Base-by-base conservation (phyloP, 2,888 invertebrate species). In the Calameuta pallipes region DNA sequence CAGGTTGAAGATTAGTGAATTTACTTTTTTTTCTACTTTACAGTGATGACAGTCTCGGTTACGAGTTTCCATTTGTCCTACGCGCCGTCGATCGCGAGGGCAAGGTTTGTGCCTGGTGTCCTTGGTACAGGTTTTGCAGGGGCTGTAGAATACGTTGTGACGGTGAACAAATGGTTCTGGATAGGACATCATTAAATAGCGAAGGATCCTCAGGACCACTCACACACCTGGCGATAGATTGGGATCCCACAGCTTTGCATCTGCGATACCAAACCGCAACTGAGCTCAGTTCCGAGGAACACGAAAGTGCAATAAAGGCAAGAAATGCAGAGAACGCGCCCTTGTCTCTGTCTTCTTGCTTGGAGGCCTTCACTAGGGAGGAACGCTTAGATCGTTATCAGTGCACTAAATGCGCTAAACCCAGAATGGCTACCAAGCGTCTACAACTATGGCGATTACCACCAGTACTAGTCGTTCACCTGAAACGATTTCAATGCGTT, bases 221-320 rank as follows among this genome's bases (percentile, higher is more conserved):
- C 30, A 75, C 77, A 30, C 78, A 94, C 89, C 93, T 98, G 83
- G 97, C 97, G 82, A 95, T 98, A 81, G 98, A 98, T 93, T 98
- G 98, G 98, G 98, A 98, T 92, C 97, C 97, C 80, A 98, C 98
- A 0, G 98, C 98, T 74, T 93, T 98, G 85, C 98, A 98, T 92
- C 94, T 98, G 85, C 94, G 98, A 69, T 98, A 97, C 92, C 96
- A 97, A 92, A 94, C 95, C 86, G 95, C 95, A 2, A 92, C 78
- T 35, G 78, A 78, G 31, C 87, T 96, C 96, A 94, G 95, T 80
- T 95, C 94, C 92, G 92, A 94, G 56, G 97, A 97, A 88, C 96
- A 98, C 91, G 92, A 93, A 84, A 96, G 97, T 76, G 95, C 97
- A 76, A 93, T 93, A 30, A 93, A 93, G 81, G 94, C 95, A 85